Conservation (phyloP, 2,888 invertebrate genomes). For the Pristionchus arcanus region DNA sequence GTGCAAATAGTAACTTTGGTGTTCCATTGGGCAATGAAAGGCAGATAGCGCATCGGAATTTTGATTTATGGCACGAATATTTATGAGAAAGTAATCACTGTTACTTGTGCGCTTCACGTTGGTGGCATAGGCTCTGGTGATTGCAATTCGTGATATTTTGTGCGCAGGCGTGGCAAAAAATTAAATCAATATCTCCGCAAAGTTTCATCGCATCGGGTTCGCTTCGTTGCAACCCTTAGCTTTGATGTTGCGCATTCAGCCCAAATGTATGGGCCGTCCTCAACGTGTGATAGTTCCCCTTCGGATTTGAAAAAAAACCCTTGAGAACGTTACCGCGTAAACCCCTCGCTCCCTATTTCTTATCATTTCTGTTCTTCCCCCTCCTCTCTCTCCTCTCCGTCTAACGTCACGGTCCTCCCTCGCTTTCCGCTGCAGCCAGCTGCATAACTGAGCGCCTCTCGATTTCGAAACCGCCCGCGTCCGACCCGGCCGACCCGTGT, state of each 20-base stretch:
- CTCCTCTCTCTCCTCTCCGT: neutral
- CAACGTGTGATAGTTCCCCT: too few relatives aligned
- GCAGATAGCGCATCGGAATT: too few relatives aligned
- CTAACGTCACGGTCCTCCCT: neutral
- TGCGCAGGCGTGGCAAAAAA: too few relatives aligned
- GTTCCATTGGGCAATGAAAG: too few relatives aligned
- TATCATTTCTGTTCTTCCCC: neutral
- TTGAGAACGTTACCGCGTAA: neutral
- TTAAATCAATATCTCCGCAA: too few relatives aligned
- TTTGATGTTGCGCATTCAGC: too few relatives aligned
- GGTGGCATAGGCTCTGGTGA: neutral
- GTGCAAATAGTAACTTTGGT: too few relatives aligned
- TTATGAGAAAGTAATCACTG: too few relatives aligned
- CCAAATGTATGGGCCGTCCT: too few relatives aligned
- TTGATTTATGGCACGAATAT: too few relatives aligned
- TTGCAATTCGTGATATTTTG: neutral
- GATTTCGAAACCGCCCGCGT: neutral
- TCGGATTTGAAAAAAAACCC: neutral
- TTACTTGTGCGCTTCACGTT: neutral
- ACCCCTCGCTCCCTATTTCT: neutral
- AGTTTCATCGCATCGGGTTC: too few relatives aligned
- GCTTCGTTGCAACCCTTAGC: too few relatives aligned
- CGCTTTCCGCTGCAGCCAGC: neutral
- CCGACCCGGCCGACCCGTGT: slow-evolving; percentile 11
- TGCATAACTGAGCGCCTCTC: neutral